Conservation (phyloP, 2,888 invertebrate species). For the Holacanthella duospinosa region DNA sequence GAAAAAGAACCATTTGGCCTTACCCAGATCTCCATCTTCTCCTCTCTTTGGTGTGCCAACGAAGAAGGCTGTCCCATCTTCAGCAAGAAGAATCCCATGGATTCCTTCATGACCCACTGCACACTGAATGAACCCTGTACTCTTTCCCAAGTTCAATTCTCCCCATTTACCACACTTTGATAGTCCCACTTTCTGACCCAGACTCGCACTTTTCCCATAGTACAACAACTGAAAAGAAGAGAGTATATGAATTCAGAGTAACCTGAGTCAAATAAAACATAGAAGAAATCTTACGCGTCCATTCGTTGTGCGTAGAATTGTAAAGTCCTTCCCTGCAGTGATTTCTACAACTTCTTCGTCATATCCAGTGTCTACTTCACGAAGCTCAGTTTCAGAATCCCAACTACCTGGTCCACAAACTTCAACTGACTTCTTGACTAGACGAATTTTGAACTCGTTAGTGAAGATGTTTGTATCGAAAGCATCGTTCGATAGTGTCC, state of each 20-base stretch:
- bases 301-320: constrained; percentile 65
- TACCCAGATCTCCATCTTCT: constrained; percentile 80
- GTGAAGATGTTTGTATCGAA: constrained; percentile 49
- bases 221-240: constrained; percentile 56
- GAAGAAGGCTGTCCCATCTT: constrained; percentile 83
- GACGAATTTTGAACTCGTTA: constrained; percentile 60
- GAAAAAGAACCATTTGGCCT: constrained; percentile 25
- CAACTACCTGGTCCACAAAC: constrained; percentile 61
- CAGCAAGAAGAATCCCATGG: constrained; percentile 80
- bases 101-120: constrained; percentile 88
- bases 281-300: constrained; percentile 57
- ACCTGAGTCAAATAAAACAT: neutral
- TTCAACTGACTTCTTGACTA: constrained; percentile 68
- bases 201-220: constrained; percentile 71
- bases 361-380: constrained; percentile 46
- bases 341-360: constrained; percentile 72
- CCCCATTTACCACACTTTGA: constrained; percentile 42
- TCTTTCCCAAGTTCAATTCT: constrained; percentile 56
- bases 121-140: constrained; percentile 62
- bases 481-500: constrained; percentile 54
- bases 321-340: constrained; percentile 81
- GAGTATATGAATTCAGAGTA: neutral
- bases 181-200: constrained; percentile 60
- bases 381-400: constrained; percentile 53
- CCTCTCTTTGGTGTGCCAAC: constrained; percentile 78